Percentiles rank a stretch among this genome's conserved stretches.
phyloP scores from a whole-genome alignment of 1,140 invertebrate genomes.

The Lutraria rhynchaena region DNA sequence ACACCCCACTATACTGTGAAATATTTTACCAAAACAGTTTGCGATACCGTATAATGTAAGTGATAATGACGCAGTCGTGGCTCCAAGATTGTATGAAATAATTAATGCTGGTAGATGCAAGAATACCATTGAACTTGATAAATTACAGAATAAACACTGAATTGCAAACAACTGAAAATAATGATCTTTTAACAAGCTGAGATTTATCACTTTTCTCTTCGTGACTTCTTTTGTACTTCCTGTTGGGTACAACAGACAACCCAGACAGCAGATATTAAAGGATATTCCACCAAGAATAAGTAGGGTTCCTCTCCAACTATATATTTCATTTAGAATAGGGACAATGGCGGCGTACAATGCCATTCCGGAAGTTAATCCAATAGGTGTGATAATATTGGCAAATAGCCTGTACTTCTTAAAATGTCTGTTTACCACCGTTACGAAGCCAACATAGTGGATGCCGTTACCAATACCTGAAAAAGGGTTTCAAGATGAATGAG shows the following conservation, averaged over 20 bases:
- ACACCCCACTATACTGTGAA: conserved; percentile 11
- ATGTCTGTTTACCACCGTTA: conserved; percentile 33
- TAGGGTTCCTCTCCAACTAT: conserved; percentile 23
- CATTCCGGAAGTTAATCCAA: conserved; percentile 44
- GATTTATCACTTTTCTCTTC: not conserved
- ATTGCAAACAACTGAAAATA: conserved; percentile 7
- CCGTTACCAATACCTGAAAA: conserved; percentile 45
- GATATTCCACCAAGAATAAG: conserved; percentile 38
- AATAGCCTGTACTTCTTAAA: conserved; percentile 23
- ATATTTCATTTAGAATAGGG: conserved; percentile 9
- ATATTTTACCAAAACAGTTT: conserved; percentile 37
- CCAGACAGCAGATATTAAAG: conserved; percentile 26
- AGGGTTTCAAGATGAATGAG: not conserved
- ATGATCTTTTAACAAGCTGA: conserved; percentile 14
- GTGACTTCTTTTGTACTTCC: not conserved
- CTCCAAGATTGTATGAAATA: not conserved
- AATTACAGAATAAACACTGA: conserved; percentile 36
- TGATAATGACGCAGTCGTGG: not conserved
- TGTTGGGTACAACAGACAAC: conserved; percentile 23
- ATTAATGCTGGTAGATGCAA: conserved; percentile 41
- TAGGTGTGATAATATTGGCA: conserved; percentile 28
- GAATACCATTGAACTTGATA: conserved; percentile 43
- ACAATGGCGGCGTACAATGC: conserved; percentile 23
- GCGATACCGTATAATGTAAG: conserved; percentile 21
- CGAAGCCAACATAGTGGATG: conserved; percentile 36